Conservation (phyloP, 2,113 vertebrate genomes). For the Nyctereutes procyonoides region DNA sequence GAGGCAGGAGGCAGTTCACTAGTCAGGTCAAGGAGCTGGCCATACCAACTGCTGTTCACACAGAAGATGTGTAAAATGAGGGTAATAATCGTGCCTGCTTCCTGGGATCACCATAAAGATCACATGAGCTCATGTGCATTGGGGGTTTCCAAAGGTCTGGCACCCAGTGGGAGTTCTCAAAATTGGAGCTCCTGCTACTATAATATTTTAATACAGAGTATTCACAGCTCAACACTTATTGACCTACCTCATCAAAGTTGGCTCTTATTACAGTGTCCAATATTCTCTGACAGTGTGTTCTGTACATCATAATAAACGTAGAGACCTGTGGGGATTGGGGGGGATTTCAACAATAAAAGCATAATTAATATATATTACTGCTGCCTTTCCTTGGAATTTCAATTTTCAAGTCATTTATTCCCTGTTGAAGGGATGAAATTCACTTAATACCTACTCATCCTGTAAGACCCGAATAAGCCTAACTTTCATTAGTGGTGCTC, state of each 20-base stretch:
- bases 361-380: not conserved
- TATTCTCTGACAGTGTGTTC: constrained; percentile 99
- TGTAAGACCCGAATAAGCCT: not conserved
- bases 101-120: not conserved
- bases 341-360: constrained; percentile 63
- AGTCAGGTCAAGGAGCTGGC: not conserved
- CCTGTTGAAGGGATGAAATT: not conserved
- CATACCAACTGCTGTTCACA: rapidly evolving
- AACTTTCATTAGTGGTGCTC: not conserved
- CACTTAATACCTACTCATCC: not conserved
- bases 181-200: not conserved
- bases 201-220: not conserved
- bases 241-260: constrained; percentile 98
- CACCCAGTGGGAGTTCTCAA: not conserved
- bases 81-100: not conserved
- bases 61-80: not conserved
- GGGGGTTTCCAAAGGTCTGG: not conserved
- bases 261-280: constrained; percentile 99
- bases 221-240: not conserved
- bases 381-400: not conserved
- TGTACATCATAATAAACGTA: constrained; percentile 99
- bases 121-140: not conserved
- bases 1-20: not conserved
- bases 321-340: constrained; percentile 90
- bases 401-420: not conserved